These are phyloP conservation scores for Burhinus oedicnemus DNA, from an alignment of 2,113 vertebrate genomes.

Conservation along the genomic window DNA sequence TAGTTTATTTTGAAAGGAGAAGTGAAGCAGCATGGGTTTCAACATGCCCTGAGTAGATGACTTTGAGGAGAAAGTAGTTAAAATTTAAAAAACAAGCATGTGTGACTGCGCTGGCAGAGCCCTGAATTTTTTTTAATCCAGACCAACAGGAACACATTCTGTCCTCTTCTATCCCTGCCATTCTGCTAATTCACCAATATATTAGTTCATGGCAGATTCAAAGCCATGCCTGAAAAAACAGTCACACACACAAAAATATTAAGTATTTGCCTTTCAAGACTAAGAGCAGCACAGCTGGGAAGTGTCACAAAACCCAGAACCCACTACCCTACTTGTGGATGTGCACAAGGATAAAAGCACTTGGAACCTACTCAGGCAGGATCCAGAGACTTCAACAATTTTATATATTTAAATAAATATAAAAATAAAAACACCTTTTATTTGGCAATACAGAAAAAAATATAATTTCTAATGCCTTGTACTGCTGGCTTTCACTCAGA, in stretches of 20 bases:
- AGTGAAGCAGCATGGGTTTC: not conserved
- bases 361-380: not conserved
- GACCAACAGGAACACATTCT: not conserved
- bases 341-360: not conserved
- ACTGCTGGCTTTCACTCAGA: not conserved
- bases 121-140: not conserved
- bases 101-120: not conserved
- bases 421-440: not conserved
- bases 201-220: not conserved
- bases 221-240: not conserved
- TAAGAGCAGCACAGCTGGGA: not conserved
- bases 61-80: not conserved
- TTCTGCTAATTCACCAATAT: not conserved
- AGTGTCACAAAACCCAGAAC: not conserved
- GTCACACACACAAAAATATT: not conserved
- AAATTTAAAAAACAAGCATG: not conserved
- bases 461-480: not conserved
- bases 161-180: not conserved
- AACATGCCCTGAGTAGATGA: not conserved
- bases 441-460: not conserved
- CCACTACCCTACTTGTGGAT: not conserved
- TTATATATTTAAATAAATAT: not conserved
- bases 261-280: not conserved
- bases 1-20: not conserved
- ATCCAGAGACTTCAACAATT: not conserved